Evolutionary conservation across 2,888 invertebrate genomes (phyloP).

Genomic region (Nephrocerus scutellatus): DNA sequence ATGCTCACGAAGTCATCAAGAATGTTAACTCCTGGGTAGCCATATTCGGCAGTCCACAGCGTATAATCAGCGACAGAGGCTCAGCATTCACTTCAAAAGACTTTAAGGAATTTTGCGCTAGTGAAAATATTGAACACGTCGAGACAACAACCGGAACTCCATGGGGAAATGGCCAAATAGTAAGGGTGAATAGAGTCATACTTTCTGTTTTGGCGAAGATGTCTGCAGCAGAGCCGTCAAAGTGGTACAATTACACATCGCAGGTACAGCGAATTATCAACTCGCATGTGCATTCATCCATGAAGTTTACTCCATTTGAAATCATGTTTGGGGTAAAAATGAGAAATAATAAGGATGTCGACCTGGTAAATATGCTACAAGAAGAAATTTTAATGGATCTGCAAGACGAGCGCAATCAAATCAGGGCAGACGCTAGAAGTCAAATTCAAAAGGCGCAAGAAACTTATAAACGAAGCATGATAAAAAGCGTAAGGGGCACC

Average conservation of each 20-base stretch:
- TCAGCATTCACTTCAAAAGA: slow-evolving; percentile 15
- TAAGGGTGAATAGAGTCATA: slow-evolving; percentile 11
- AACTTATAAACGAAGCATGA: too few species aligned
- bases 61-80: slow-evolving; percentile 17
- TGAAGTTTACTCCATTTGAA: slow-evolving; percentile 9
- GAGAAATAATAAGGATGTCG: too few species aligned
- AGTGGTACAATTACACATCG: slow-evolving; percentile 13
- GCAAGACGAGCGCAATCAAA: too few species aligned
- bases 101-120: slow-evolving; percentile 12
- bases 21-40: slow-evolving; percentile 2
- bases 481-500: too few species aligned
- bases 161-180: slow-evolving; percentile 14
- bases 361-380: too few species aligned
- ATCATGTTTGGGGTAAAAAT: slow-evolving; percentile 12
- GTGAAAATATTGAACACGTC: slow-evolving; percentile 9
- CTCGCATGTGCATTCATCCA: slow-evolving; percentile 6
- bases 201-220: slow-evolving; percentile 13
- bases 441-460: too few species aligned
- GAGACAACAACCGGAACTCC: slow-evolving; percentile 15
- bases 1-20: slow-evolving; percentile 4
- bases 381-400: too few species aligned
- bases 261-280: slow-evolving; percentile 15
- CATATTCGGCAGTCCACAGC: slow-evolving; percentile 14
- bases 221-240: slow-evolving; percentile 11
- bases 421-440: too few species aligned